Conservation (phyloP, 2,888 invertebrate genomes). For the Epistrophe eligans region DNA sequence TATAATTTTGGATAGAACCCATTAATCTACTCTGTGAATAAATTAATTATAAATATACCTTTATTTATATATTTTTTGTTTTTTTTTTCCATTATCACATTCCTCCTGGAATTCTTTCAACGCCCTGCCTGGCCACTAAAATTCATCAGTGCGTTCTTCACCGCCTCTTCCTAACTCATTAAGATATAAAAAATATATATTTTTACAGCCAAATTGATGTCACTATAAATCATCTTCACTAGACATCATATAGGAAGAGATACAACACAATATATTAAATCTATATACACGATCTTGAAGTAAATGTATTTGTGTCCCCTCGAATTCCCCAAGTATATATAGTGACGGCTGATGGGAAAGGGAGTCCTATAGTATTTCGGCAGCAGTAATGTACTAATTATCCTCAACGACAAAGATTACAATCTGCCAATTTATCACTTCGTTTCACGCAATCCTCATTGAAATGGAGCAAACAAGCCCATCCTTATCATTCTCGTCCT, state of each 20-base stretch:
- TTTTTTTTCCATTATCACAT: neutral
- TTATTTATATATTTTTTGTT: neutral
- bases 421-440: slow-evolving; percentile 75
- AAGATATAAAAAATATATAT: slow-evolving; percentile 59
- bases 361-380: slow-evolving; percentile 43
- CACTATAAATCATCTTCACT: slow-evolving; percentile 61
- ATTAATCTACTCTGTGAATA: slow-evolving; percentile 51
- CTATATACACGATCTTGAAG: slow-evolving; percentile 21
- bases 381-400: slow-evolving; percentile 71
- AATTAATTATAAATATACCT: slow-evolving; percentile 51
- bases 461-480: slow-evolving; percentile 70
- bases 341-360: neutral
- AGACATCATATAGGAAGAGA: neutral
- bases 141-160: neutral
- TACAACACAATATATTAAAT: neutral
- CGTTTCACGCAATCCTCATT: slow-evolving; percentile 73
- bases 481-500: slow-evolving; percentile 24
- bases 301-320: neutral
- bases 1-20: slow-evolving; percentile 17
- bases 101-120: slow-evolving; percentile 6
- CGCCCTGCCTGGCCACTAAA: neutral
- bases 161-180: slow-evolving; percentile 33
- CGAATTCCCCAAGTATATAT: neutral
- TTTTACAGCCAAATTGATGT: slow-evolving; percentile 65
- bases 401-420: slow-evolving; percentile 66